These are phyloP conservation scores for Caradrina kadenii DNA, from an alignment of 2,888 invertebrate genomes.

Conservation along the genomic window DNA sequence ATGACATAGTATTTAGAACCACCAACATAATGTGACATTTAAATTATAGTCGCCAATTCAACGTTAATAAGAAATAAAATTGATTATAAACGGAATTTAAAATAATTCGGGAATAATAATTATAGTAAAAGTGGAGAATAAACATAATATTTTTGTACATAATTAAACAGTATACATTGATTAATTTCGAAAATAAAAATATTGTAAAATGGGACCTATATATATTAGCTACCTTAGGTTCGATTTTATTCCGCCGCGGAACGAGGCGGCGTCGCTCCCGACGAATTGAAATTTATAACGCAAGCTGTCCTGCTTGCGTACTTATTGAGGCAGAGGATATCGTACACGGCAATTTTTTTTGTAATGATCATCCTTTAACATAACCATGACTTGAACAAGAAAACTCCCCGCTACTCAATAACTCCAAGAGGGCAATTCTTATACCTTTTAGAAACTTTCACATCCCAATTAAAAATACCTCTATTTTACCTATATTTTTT, in stretches of 20 bases:
- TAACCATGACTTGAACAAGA: background rate
- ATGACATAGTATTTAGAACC: slow-evolving; percentile 13
- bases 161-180: background rate
- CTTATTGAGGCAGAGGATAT: background rate
- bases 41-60: background rate
- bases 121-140: background rate
- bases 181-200: background rate
- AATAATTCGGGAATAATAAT: slow-evolving; percentile 13
- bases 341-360: background rate
- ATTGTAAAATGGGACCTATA: background rate
- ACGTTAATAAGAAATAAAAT: slow-evolving; percentile 9
- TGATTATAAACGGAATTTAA: slow-evolving; percentile 5
- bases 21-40: slow-evolving; percentile 23
- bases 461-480: no score
- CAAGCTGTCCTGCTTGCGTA: no score
- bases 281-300: no score
- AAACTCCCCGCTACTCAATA: no score
- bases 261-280: background rate
- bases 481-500: no score
- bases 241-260: background rate
- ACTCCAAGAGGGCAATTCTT: no score
- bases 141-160: slow-evolving; percentile 23
- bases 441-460: no score
- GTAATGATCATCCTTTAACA: background rate
- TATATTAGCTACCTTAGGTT: slow-evolving; percentile 14